Evolutionary conservation across 2,888 invertebrate species (phyloP), one percentile per base, ranked within the genome.

Genomic region (Bombylius discolor): DNA sequence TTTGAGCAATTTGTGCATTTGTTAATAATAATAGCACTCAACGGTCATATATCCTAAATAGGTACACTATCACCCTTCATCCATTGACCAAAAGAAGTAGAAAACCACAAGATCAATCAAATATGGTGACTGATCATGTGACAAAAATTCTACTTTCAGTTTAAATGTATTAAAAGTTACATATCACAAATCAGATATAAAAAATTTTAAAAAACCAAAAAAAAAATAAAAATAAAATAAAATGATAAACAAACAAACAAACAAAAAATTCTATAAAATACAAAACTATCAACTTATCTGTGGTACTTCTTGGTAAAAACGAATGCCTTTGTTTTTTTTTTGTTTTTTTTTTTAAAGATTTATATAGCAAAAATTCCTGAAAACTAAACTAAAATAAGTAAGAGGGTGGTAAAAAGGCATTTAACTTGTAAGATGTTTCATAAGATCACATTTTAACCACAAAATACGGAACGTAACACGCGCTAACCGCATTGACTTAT

Each of bases 401-500:
- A 11, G 39, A 11, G 39, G 39, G 39, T 42, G 39, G 39, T 42
- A 42, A 42, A 11, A 42, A 42, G 34, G 39, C 8, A 42, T 42
- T 11, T 42, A 42, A 11, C 12, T 42, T 42, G 39, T 11, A 42
- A 11, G 46, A 50, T 36, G 32, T 50, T 50, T 55, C 36, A 56
- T 53, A 39, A 51, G 53, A 48, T 58, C 52, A 56, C 50, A 11
- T 42, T 42, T 36, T 3, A 5, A 42, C 39, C 49, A 36, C 32
- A 55, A 48, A 57, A 45, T 56, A 45, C 53, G 42, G 53, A 53
- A 53, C 51, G 53, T 53, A 55, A 59, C 55, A 56, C 59, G 59
- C 56, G 57, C 59, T 57, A 53, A 53, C 56, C 53, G 53, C 57
- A 59, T 59, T 57, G 56, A 56, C 39, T 36, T 36, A 6, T 42